Evolutionary conservation across 2,888 invertebrate species (phyloP).

Genomic region (Steinernema hermaphroditum): DNA sequence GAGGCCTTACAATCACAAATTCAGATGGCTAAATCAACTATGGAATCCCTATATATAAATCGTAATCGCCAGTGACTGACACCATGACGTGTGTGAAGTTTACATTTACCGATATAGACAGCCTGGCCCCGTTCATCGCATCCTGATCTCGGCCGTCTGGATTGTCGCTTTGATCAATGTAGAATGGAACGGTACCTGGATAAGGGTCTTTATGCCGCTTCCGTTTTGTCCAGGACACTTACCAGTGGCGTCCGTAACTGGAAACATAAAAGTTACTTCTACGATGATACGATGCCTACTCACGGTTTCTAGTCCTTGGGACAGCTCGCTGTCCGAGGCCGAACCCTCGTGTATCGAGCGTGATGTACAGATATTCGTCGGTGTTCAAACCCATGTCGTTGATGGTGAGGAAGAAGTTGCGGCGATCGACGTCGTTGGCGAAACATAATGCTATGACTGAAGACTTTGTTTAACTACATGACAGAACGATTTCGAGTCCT

Average conservation of each 20-base stretch:
- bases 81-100: too few relatives aligned
- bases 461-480: not conserved
- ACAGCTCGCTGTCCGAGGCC: slow-evolving; percentile 2
- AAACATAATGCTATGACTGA: slow-evolving; percentile 27
- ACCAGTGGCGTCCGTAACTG: too few relatives aligned
- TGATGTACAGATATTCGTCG: slow-evolving; percentile 41
- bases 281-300: not conserved
- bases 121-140: slow-evolving; percentile 34
- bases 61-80: too few relatives aligned
- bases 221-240: too few relatives aligned
- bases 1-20: too few relatives aligned
- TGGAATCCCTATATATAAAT: too few relatives aligned
- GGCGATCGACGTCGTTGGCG: not conserved
- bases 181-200: slow-evolving; percentile 38
- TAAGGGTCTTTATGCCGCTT: slow-evolving; percentile 14
- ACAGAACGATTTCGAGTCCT: not conserved
- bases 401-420: slow-evolving; percentile 17
- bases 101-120: slow-evolving; percentile 15
- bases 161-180: slow-evolving; percentile 34
- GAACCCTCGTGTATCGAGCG: slow-evolving; percentile 39
- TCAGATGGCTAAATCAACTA: too few relatives aligned
- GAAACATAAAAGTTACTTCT: not conserved
- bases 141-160: slow-evolving; percentile 41
- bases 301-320: not conserved
- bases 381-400: slow-evolving; percentile 29